Evolutionary conservation across 53 echinoderm and acorn worm genomes (phyloP).

Genomic region (Crossaster papposus): DNA sequence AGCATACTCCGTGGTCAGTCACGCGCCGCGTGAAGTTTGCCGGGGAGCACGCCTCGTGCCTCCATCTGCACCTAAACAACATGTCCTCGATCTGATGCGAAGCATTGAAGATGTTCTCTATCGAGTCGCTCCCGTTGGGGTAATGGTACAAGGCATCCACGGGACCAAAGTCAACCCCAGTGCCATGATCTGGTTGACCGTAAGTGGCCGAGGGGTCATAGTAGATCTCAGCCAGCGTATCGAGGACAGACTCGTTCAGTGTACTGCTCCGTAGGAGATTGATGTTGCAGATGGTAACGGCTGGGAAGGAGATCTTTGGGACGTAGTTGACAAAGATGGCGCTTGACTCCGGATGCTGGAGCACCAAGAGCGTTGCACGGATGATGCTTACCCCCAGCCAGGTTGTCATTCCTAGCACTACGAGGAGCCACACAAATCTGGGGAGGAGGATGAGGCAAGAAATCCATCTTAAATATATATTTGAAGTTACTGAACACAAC

Average conservation of each 20-base stretch:
- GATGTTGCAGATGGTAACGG: slow-evolving; percentile 68
- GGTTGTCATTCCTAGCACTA: slow-evolving; percentile 7
- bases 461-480: too few species aligned
- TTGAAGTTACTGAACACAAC: too few species aligned
- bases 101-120: neutral
- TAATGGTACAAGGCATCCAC: slow-evolving; percentile 13
- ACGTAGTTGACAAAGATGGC: slow-evolving; percentile 63
- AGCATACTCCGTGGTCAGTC: slow-evolving; percentile 68
- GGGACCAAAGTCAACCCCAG: slow-evolving; percentile 14
- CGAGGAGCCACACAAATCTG: slow-evolving; percentile 26
- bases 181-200: neutral
- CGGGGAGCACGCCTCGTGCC: slow-evolving; percentile 25
- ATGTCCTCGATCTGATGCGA: slow-evolving; percentile 70
- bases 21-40: slow-evolving; percentile 55
- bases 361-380: neutral
- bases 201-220: neutral
- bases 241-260: neutral
- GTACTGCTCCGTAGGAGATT: slow-evolving; percentile 28
- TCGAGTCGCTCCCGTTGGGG: neutral
- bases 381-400: slow-evolving; percentile 19
- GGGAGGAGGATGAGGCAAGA: too few species aligned
- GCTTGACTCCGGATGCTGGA: slow-evolving; percentile 45
- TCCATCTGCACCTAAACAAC: slow-evolving; percentile 52
- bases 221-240: neutral
- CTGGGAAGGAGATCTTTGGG: slow-evolving; percentile 50